Conservation (phyloP, 2,888 invertebrate genomes). For the Lacanobia oleracea region DNA sequence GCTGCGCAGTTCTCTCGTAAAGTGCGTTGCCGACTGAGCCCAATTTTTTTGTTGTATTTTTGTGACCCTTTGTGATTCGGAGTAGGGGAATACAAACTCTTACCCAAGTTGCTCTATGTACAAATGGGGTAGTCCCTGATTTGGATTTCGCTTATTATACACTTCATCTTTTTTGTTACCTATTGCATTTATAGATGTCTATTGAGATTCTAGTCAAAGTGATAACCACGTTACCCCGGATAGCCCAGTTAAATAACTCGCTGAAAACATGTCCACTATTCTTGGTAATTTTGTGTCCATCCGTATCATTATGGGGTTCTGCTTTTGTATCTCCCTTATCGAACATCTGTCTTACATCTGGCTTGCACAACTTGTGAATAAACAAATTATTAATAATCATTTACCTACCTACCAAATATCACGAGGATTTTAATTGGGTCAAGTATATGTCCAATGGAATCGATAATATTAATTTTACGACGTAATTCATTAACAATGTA, state of each 20-base stretch:
- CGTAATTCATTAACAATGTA: slow-evolving; percentile 1
- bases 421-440: slow-evolving; percentile 30
- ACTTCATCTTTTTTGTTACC: not conserved
- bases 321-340: slow-evolving; percentile 18
- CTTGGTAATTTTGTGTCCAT: not conserved
- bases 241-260: slow-evolving; percentile 1
- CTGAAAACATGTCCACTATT: slow-evolving; percentile 16
- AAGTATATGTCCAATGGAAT: slow-evolving; percentile 17
- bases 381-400: slow-evolving; percentile 34
- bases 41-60: not conserved
- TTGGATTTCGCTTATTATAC: not conserved
- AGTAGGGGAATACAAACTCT: no score
- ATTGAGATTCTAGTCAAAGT: not conserved
- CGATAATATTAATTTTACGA: slow-evolving; percentile 20
- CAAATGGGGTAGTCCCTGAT: not conserved
- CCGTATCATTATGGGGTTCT: slow-evolving; percentile 5
- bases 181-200: not conserved
- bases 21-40: not conserved
- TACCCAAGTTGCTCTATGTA: not conserved
- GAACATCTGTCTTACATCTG: slow-evolving; percentile 36
- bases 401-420: slow-evolving; percentile 1
- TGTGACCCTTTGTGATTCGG: no score
- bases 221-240: not conserved
- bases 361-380: slow-evolving; percentile 23
- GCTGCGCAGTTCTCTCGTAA: not conserved